A percentile compares a stretch with the other conserved stretches of the same genome.
phyloP scores from a whole-genome alignment of 2,113 vertebrate genomes.

The Erpornis zantholeuca region DNA sequence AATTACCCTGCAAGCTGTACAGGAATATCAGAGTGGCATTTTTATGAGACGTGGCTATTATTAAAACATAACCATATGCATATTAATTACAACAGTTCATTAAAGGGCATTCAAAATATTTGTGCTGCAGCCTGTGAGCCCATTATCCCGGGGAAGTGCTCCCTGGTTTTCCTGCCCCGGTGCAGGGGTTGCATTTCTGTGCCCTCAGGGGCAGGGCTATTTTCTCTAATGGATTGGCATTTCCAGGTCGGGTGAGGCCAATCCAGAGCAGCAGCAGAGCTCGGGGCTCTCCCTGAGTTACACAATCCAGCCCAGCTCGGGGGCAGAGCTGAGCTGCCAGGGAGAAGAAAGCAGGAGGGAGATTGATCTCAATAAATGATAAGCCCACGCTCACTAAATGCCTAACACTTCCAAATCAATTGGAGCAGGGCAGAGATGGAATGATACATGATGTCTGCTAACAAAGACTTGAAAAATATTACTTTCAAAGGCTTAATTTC shows the following conservation, averaged over 20 bases:
- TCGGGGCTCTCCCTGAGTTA: background rate
- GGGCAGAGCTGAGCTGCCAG: constrained; percentile 56
- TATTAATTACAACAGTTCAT: background rate
- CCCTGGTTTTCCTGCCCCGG: background rate
- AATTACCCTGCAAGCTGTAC: background rate
- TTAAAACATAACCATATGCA: background rate
- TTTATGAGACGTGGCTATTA: background rate
- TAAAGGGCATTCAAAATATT: background rate
- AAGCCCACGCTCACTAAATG: constrained; percentile 48
- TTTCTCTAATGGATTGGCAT: background rate
- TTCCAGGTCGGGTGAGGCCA: constrained; percentile 58
- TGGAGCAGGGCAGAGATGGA: constrained; percentile 42
- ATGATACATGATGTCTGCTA: background rate
- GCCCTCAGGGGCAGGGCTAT: background rate
- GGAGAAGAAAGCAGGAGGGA: constrained; percentile 59
- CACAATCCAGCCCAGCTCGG: constrained; percentile 36
- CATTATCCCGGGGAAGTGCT: background rate
- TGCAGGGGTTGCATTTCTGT: background rate
- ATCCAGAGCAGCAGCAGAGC: background rate
- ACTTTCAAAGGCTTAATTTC: background rate
- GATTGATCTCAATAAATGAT: constrained; percentile 59
- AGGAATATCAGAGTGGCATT: background rate
- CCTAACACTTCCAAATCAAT: constrained; percentile 66
- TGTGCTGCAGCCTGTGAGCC: background rate
- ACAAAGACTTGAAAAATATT: background rate